phyloP scores from a whole-genome alignment of 2,888 invertebrate species.

The Troilus luridus region DNA sequence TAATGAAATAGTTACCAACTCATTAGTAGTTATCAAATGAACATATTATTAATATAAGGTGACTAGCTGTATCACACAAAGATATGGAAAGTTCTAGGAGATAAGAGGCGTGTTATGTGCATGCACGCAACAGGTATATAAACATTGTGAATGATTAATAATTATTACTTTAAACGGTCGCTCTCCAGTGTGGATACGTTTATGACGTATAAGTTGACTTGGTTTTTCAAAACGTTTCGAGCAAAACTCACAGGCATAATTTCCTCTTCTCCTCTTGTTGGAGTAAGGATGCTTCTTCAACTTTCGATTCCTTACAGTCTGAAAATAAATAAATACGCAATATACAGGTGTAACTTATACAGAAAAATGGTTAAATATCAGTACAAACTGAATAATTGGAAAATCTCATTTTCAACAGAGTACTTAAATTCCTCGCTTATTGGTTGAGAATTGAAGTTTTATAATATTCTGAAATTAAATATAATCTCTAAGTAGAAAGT shows the following conservation, averaged over 20 bases:
- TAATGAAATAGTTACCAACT: no score
- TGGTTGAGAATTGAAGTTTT: no score
- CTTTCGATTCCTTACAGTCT: conserved; percentile 40
- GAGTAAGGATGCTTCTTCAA: conserved; percentile 57
- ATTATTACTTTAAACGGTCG: conserved; percentile 70
- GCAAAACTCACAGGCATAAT: conserved; percentile 70
- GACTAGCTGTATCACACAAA: no score
- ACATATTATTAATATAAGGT: no score
- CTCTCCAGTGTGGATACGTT: conserved; percentile 79
- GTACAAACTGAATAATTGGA: neutral
- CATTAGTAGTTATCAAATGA: no score
- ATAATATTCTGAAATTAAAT: no score
- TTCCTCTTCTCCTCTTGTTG: conserved; percentile 59
- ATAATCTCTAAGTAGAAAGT: no score
- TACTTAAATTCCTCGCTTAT: neutral
- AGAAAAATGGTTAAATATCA: neutral
- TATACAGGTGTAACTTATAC: no score
- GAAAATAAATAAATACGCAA: conserved; percentile 10
- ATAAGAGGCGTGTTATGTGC: no score
- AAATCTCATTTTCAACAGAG: neutral
- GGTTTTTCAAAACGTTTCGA: conserved; percentile 75
- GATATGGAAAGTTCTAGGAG: no score
- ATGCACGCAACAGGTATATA: neutral
- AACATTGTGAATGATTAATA: neutral
- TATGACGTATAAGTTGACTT: conserved; percentile 77